A percentile compares a stretch with the other conserved stretches of the same genome.
Conservation (phyloP, 2,797 vertebrate species). For the Diplodus sargus region DNA sequence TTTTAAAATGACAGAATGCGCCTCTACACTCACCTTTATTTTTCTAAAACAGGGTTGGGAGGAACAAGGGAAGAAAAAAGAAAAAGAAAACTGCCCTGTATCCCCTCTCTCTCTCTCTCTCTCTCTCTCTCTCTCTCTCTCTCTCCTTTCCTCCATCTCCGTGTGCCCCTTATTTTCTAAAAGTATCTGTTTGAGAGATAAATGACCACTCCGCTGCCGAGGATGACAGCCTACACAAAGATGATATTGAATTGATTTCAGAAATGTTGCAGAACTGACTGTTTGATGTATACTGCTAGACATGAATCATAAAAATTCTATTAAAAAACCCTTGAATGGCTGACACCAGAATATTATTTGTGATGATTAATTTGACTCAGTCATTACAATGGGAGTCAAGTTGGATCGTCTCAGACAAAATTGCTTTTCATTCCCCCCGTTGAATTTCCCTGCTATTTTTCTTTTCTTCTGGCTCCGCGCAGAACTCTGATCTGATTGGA, state of each 20-base stretch:
- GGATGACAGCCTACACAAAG: slow-evolving; percentile 92
- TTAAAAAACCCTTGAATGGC: slow-evolving; percentile 94
- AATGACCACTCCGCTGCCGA: slow-evolving; percentile 85
- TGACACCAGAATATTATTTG: slow-evolving; percentile 95
- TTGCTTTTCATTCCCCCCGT: slow-evolving; percentile 92
- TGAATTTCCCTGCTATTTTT: slow-evolving; percentile 88
- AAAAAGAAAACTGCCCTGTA: slow-evolving; percentile 44
- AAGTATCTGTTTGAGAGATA: slow-evolving; percentile 90
- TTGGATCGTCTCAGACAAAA: slow-evolving; percentile 90
- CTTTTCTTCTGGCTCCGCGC: slow-evolving; percentile 68
- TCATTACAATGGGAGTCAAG: slow-evolving; percentile 95
- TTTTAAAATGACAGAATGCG: slow-evolving; percentile 26
- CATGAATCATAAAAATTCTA: slow-evolving; percentile 97
- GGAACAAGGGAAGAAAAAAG: slow-evolving; percentile 28
- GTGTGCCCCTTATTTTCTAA: slow-evolving; percentile 80
- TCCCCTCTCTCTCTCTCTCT: slow-evolving; percentile 51
- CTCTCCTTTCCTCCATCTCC: slow-evolving; percentile 73
- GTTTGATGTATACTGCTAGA: slow-evolving; percentile 91
- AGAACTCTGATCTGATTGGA: slow-evolving; percentile 79
- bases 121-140: slow-evolving; percentile 1
- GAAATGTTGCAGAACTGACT: slow-evolving; percentile 91
- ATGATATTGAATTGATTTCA: slow-evolving; percentile 94
- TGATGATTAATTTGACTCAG: slow-evolving; percentile 96
- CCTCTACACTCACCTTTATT: slow-evolving; percentile 47
- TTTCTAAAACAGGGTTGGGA: slow-evolving; percentile 47